Percentiles rank a stretch among this genome's conserved stretches.
Evolutionary conservation across 2,113 vertebrate species (phyloP).

Genomic region (Pontoporia blainvillei): DNA sequence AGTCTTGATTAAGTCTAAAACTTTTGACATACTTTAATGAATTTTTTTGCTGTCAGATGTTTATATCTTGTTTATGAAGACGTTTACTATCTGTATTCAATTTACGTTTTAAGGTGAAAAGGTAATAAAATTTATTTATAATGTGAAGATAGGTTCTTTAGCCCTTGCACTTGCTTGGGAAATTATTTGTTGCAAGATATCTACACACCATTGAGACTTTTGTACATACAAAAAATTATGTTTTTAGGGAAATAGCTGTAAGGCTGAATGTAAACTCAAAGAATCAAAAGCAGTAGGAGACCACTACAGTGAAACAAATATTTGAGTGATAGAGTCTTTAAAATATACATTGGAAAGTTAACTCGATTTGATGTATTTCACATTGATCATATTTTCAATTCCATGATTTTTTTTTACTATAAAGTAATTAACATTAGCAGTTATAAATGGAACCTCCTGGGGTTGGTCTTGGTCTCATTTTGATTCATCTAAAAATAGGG

Average conservation of each 20-base stretch:
- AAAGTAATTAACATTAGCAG: background rate
- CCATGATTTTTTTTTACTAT: background rate
- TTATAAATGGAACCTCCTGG: background rate
- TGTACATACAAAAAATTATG: background rate
- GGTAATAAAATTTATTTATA: background rate
- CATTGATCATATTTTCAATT: background rate
- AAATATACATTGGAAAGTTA: background rate
- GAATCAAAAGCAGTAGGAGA: background rate
- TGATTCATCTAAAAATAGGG: background rate
- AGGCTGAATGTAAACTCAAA: background rate
- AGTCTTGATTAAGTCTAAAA: background rate
- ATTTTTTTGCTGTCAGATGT: background rate
- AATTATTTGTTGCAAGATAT: constrained; percentile 1
- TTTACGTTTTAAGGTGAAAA: background rate
- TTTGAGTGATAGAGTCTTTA: background rate
- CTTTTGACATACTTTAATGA: background rate
- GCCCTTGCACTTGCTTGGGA: background rate
- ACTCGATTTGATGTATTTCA: background rate
- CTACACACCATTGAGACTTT: background rate
- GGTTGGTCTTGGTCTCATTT: background rate
- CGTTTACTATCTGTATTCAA: background rate
- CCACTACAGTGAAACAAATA: background rate
- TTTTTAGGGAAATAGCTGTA: background rate
- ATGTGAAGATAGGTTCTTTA: background rate
- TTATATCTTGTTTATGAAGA: background rate